Evolutionary conservation across 2,797 vertebrate species (phyloP).

Genomic region (Enoplosus armatus): DNA sequence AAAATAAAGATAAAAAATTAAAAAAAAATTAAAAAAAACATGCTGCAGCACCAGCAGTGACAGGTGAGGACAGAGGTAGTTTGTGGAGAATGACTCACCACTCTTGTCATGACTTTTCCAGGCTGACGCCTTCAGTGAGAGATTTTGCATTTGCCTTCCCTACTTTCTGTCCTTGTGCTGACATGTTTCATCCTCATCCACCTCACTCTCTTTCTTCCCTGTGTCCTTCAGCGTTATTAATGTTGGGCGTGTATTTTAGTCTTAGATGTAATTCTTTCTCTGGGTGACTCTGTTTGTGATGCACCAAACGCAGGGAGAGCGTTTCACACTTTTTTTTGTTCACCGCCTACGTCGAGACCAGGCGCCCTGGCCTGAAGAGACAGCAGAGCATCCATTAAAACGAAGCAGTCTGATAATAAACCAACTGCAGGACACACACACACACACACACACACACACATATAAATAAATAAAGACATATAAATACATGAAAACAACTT

Average conservation of each 20-base stretch:
- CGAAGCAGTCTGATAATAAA: conserved; percentile 34
- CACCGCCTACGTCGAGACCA: conserved; percentile 39
- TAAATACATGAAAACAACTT: not conserved
- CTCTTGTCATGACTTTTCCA: conserved; percentile 41
- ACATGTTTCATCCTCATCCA: not conserved
- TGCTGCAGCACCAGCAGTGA: conserved; percentile 16
- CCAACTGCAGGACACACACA: not conserved
- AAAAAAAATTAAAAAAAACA: too few relatives aligned
- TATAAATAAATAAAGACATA: not conserved
- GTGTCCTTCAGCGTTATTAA: conserved; percentile 2
- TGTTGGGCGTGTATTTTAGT: conserved; percentile 14
- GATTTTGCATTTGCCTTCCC: not conserved
- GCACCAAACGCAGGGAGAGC: conserved; percentile 27
- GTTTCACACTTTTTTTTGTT: conserved; percentile 27
- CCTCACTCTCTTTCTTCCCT: conserved; percentile 11
- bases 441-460: not conserved
- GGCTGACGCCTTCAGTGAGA: conserved; percentile 20
- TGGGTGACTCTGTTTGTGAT: conserved; percentile 17
- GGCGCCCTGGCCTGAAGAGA: conserved; percentile 30
- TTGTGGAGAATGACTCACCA: conserved; percentile 58
- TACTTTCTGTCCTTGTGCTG: not conserved
- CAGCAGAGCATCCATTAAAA: conserved; percentile 39
- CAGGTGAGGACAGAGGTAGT: conserved; percentile 51
- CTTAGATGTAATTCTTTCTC: conserved; percentile 6
- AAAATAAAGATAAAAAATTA: too few relatives aligned